Evolutionary conservation across 2,113 vertebrate genomes (phyloP).

Genomic region (Delphinus delphis): DNA sequence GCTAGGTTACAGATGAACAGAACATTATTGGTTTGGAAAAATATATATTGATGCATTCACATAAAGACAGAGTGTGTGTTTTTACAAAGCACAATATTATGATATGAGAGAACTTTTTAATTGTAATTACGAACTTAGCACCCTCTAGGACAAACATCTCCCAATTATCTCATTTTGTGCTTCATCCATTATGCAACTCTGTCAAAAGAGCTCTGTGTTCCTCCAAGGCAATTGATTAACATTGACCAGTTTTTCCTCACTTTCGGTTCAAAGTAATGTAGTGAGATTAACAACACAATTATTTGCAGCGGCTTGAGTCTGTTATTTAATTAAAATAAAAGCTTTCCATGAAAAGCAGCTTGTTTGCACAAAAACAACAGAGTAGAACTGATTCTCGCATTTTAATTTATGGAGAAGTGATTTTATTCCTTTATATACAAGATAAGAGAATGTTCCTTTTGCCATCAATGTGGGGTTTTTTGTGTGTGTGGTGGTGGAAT

Average conservation of each 20-base stretch:
- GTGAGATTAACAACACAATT: slow-evolving; percentile 76
- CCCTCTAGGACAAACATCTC: slow-evolving; percentile 64
- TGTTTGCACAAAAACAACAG: slow-evolving; percentile 48
- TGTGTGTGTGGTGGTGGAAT: background rate
- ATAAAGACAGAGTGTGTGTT: background rate
- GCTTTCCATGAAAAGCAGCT: slow-evolving; percentile 61
- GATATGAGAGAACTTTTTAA: slow-evolving; percentile 62
- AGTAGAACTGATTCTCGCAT: slow-evolving; percentile 54
- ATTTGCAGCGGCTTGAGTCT: slow-evolving; percentile 73
- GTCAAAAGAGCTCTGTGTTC: slow-evolving; percentile 67
- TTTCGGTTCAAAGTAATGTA: slow-evolving; percentile 76
- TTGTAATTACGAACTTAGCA: slow-evolving; percentile 55
- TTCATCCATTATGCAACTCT: slow-evolving; percentile 68
- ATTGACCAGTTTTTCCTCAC: slow-evolving; percentile 72
- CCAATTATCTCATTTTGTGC: slow-evolving; percentile 74
- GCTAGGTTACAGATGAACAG: slow-evolving; percentile 40
- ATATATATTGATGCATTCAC: slow-evolving; percentile 8
- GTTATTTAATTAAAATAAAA: slow-evolving; percentile 80
- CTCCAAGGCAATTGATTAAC: slow-evolving; percentile 74
- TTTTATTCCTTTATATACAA: slow-evolving; percentile 54
- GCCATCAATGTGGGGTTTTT: background rate
- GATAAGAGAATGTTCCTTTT: slow-evolving; percentile 48
- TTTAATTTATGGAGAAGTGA: slow-evolving; percentile 62
- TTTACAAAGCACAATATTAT: slow-evolving; percentile 24
- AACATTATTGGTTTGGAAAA: slow-evolving; percentile 50